Base-by-base conservation (phyloP, 2,888 invertebrate genomes). In the Cosmia pyralina region DNA sequence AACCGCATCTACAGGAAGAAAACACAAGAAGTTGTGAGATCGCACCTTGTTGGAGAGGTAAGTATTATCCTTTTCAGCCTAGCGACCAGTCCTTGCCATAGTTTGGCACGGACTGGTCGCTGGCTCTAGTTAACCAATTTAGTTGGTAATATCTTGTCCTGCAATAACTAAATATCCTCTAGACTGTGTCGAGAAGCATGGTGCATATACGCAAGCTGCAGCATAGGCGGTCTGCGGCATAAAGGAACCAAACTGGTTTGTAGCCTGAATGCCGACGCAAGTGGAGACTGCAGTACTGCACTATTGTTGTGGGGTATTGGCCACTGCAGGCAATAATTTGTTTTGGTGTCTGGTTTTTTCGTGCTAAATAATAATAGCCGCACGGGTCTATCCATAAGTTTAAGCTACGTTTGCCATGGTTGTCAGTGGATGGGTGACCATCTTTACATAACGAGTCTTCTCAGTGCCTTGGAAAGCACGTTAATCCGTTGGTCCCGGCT, bases 231-330 rank as follows among this genome's bases (percentile, higher is more conserved):
- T 94, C 94, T 89, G 91, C 91, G 91, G 93, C 93, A 93, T 94
- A 95, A 95, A 95, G 94, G 93, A 93, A 93, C 92, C 89, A 93
- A 96, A 95, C 95, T 93, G 95, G 95, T 96, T 96, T 90, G 87
- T 86, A 89, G 90, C 89, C 89, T 87, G 92, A 88, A 91, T 90
- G 88, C 92, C 92, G 92, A 88, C 91, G 92, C 92, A 90, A 93
- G 91, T 92, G 90, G 90, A 92, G 91, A 90, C 92, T 90, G 90
- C 87, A 86, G 77, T 79, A 84, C 78, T 89, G 69, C 89, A 91
- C 76, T 88, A 6, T 53, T 11, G 13, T 4, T 34, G 44, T 0
- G 1, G 46, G 38, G 74, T 55, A 89, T 85, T 92, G 93, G 91
- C 76, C 68, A 69, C 69, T 76, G 53, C 4, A n/a, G 0, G 15